phyloP scores from a whole-genome alignment of 53 echinoderm and acorn worm species.

The Holothuria leucospilota region DNA sequence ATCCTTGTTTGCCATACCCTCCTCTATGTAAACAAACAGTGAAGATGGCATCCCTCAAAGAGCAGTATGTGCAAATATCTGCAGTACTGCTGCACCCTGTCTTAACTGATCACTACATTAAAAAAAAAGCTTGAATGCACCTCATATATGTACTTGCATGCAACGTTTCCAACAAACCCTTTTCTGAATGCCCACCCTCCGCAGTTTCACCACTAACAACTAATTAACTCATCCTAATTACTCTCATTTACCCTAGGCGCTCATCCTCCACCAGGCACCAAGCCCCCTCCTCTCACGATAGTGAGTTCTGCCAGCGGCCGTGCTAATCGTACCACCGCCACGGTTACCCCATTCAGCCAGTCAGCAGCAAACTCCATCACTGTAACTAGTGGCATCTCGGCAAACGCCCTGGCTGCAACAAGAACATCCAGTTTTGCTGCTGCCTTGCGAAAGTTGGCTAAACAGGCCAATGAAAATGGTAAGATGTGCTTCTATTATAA shows the following conservation, averaged over 20 bases:
- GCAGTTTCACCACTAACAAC: constrained; percentile 53
- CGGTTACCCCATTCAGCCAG: constrained; percentile 98
- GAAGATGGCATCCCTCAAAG: too few relatives aligned
- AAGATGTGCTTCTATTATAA: constrained; percentile 41
- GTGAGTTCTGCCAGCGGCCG: constrained; percentile 83
- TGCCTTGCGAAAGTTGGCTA: constrained; percentile 95
- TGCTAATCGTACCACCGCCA: constrained; percentile 94
- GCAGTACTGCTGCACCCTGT: too few relatives aligned
- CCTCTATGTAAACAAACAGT: too few relatives aligned
- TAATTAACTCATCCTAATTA: constrained; percentile 59
- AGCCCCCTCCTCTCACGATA: constrained; percentile 95
- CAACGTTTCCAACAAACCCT: neutral
- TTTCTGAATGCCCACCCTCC: neutral
- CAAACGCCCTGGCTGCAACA: constrained; percentile 96
- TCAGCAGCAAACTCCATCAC: constrained; percentile 96
- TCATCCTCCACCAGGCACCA: constrained; percentile 81
- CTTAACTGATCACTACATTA: too few relatives aligned
- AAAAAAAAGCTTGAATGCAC: too few relatives aligned
- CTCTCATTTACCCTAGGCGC: constrained; percentile 58
- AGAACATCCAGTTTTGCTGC: constrained; percentile 99
- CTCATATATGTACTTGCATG: too few relatives aligned
- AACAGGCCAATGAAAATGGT: constrained; percentile 99
- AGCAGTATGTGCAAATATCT: too few relatives aligned
- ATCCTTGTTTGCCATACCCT: too few relatives aligned
- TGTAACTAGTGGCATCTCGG: constrained; percentile 93